Evolutionary conservation across 2,797 vertebrate genomes (phyloP), one percentile per base, ranked within the genome.

Genomic region (Rhinichthys osculus): DNA sequence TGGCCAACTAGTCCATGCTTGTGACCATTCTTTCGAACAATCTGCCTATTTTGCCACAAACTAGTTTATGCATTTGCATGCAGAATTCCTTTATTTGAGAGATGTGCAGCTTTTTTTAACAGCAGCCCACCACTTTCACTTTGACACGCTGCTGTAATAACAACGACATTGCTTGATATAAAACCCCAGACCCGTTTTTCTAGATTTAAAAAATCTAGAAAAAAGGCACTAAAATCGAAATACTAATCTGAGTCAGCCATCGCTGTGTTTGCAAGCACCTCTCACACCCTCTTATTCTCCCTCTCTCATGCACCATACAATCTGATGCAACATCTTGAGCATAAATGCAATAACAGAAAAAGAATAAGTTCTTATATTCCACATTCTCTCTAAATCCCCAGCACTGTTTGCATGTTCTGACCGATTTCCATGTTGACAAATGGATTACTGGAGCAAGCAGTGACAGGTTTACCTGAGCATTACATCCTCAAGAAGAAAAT

Each of bases 311-410:
- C 10, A 52, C 66, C 72, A 83, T 83, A 71, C 52, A 89, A 90
- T 88, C 93, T 96, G 95, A 96, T 95, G 95, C 94, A 96, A 96
- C 92, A 89, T 91, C 91, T 94, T 92, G 88, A 91, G 91, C 88
- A 86, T 90, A 93, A 91, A 93, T 93, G 95, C 94, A 96, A 96
- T 93, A 92, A 70, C 84, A 72, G 44, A 82, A 88, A 47, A 74
- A 82, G 69, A 79, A 33, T 11, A 38, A 6, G 35, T 52, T 87
- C 21, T 40, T 59, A 50, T 82, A 69, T 83, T 82, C 77, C 9
- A 54, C 71, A 70, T 87, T 62, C 72, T 44, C 50, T 91, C 90
- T 93, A 92, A 93, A 93, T 87, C 92, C 90, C 86, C 91, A 19
- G 91, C 88, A 80, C 92, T 90, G 91, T 92, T 92, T 90, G 92